These are phyloP conservation scores for Polypedilum vanderplanki DNA, from an alignment of 1,140 invertebrate genomes.

Conservation along the genomic window DNA sequence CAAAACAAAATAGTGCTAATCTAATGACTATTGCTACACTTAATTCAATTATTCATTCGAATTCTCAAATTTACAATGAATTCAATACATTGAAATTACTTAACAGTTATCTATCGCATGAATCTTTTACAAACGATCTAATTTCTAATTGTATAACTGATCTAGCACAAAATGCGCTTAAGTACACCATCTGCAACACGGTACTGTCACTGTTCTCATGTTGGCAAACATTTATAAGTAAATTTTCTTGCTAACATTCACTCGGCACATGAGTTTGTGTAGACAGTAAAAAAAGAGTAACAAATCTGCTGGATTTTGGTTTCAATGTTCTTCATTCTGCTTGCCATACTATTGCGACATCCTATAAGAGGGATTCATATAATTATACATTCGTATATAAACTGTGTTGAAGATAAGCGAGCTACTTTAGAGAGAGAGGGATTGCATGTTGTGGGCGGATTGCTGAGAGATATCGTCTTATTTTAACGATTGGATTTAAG, in stretches of 20 bases:
- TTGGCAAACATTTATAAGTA: background rate
- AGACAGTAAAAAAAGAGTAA: constrained; percentile 4
- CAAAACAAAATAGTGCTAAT: too few species aligned
- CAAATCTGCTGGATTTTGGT: constrained; percentile 24
- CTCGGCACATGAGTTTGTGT: background rate
- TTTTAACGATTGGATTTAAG: constrained; percentile 29
- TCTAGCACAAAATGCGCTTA: too few species aligned
- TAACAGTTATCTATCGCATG: too few species aligned
- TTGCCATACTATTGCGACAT: too few species aligned
- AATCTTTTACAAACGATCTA: too few species aligned
- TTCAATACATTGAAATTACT: too few species aligned
- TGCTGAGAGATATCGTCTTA: constrained; percentile 27
- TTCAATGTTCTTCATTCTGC: background rate
- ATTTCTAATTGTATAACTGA: too few species aligned
- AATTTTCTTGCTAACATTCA: background rate
- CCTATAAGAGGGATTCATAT: background rate
- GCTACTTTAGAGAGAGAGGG: background rate
- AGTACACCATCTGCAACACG: too few species aligned
- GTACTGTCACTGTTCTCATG: too few species aligned
- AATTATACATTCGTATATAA: background rate
- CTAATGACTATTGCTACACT: too few species aligned
- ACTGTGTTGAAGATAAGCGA: background rate
- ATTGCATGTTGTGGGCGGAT: background rate
- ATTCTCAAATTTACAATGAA: too few species aligned
- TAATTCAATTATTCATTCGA: too few species aligned